A percentile compares a stretch with the other conserved stretches of the same genome.
Conservation (phyloP, 2,888 invertebrate species). For the Platycnemis pennipes region DNA sequence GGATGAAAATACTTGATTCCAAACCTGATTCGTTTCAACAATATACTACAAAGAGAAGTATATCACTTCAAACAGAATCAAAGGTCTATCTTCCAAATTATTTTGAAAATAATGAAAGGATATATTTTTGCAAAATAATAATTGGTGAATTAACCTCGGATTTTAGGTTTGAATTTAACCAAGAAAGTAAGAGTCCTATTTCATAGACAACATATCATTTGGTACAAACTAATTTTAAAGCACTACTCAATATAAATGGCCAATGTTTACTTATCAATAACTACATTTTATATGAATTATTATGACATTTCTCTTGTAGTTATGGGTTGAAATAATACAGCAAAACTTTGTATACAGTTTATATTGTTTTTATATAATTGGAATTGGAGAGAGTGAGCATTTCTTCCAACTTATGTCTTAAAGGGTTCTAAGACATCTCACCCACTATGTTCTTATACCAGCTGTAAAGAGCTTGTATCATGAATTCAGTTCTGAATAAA, state of each 20-base stretch:
- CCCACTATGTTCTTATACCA: conserved; percentile 37
- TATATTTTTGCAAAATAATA: conserved; percentile 59
- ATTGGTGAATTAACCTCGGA: background rate
- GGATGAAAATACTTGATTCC: background rate
- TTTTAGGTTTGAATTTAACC: background rate
- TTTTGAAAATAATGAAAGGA: background rate
- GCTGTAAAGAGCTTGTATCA: conserved; percentile 60
- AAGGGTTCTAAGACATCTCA: background rate
- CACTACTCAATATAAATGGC: conserved; percentile 26
- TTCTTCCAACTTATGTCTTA: conserved; percentile 38
- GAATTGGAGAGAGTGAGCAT: background rate
- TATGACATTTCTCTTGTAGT: conserved; percentile 12
- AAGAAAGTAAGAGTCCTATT: conserved; percentile 12
- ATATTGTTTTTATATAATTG: conserved; percentile 47
- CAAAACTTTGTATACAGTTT: conserved; percentile 46
- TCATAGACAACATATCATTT: conserved; percentile 61
- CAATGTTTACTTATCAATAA: conserved; percentile 27
- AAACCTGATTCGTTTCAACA: background rate
- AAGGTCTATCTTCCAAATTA: background rate
- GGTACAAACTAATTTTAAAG: conserved; percentile 67
- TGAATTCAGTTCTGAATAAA: conserved; percentile 54
- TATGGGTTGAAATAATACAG: conserved; percentile 30
- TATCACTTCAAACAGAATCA: background rate
- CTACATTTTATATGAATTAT: conserved; percentile 53
- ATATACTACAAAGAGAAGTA: background rate